phyloP scores from a whole-genome alignment of 1,140 invertebrate genomes.

The Pomacea maculata region DNA sequence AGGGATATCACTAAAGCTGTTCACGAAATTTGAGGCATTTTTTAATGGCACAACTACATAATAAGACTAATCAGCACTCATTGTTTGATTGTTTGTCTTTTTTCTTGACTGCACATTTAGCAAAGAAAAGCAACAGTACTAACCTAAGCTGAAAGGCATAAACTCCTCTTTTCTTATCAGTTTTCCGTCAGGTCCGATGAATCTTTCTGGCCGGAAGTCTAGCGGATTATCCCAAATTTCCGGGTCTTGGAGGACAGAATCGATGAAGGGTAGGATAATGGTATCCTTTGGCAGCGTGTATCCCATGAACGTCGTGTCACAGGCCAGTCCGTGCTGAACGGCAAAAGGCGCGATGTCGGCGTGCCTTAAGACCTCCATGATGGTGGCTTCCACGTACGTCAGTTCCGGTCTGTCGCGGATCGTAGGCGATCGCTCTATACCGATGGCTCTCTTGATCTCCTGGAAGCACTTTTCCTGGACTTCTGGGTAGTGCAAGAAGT shows the following conservation, averaged over 20 bases:
- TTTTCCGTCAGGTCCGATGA: slow-evolving; percentile 54
- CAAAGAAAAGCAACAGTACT: background rate
- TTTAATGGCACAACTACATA: no score
- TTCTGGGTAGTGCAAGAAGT: slow-evolving; percentile 79
- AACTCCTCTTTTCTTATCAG: slow-evolving; percentile 29
- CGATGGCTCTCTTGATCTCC: slow-evolving; percentile 85
- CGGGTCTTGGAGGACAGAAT: slow-evolving; percentile 57
- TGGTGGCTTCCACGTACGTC: slow-evolving; percentile 47
- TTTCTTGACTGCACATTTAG: no score
- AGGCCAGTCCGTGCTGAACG: slow-evolving; percentile 56
- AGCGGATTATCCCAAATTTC: slow-evolving; percentile 75
- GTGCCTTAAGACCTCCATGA: slow-evolving; percentile 58
- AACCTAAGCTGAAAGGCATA: slow-evolving; percentile 8
- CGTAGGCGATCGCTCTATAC: slow-evolving; percentile 76
- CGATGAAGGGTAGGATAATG: slow-evolving; percentile 58
- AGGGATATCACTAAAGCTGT: no score
- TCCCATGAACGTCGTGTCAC: slow-evolving; percentile 47
- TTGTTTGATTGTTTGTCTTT: no score
- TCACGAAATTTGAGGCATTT: no score
- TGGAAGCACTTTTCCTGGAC: slow-evolving; percentile 83
- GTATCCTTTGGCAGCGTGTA: slow-evolving; percentile 57
- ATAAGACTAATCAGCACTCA: no score
- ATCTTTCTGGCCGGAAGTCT: slow-evolving; percentile 75
- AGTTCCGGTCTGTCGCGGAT: slow-evolving; percentile 74
- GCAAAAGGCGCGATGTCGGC: slow-evolving; percentile 64